Evolutionary conservation across 1,140 invertebrate genomes (phyloP), one percentile per base, ranked within the genome.

Genomic region (Scaptomyza pallida): DNA sequence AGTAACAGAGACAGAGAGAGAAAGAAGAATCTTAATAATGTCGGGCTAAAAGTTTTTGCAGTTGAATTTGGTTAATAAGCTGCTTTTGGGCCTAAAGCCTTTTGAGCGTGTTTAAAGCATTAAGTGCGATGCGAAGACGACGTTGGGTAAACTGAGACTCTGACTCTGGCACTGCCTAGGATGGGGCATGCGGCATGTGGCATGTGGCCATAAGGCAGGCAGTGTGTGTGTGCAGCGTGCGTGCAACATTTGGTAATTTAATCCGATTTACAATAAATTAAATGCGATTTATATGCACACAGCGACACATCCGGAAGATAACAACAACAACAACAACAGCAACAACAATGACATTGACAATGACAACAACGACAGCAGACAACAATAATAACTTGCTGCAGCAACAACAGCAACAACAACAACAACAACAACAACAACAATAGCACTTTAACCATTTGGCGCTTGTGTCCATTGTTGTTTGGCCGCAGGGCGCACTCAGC

Each of bases 211-310:
- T 8, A 15, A 35, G 26, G 33, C 30, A 10, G 61, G 41, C 40
- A n/a, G 56, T 17, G 17, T 12, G 55, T 12, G 33, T 45, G 19
- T 21, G 59, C 59, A 56, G 75, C 52, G 75, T 83, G 81, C 80
- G 80, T 83, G 82, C 70, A 78, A 88, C 82, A 88, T 88, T 88
- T 89, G 80, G 86, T 89, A 89, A 89, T 81, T 78, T 89, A 89
- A 89, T 89, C 86, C 86, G 86, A 85, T 89, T 89, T 89, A 81
- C 86, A 89, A 89, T 89, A 89, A 89, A 89, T 89, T 89, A 89
- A 89, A 89, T 89, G 86, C 86, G 86, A 89, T 89, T 89, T 89
- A 89, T 89, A 81, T 85, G 86, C 77, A 78, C 78, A 89, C 77
- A 86, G 82, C 79, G 81, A 86, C 85, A 89, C 80, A 89, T 89